Base-by-base conservation (phyloP, 2,113 vertebrate genomes). In the Muntiacus reevesi region DNA sequence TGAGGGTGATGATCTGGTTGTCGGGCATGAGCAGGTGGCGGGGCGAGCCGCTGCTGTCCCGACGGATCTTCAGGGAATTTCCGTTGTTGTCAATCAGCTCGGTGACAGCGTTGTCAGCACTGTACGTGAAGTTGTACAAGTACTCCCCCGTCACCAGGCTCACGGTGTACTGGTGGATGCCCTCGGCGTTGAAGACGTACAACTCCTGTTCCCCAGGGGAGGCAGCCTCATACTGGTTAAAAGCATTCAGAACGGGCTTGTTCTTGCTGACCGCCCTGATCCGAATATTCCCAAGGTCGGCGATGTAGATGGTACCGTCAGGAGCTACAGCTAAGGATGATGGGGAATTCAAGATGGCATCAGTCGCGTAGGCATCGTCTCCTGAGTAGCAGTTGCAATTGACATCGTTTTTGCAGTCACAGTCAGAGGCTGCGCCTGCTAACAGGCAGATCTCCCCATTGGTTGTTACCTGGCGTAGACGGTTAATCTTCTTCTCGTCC, bases 331-430 rank as follows among this genome's bases (percentile, higher is more conserved):
- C 99, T 98, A 99, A 98, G 88, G 99, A 99, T 12, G 99, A 99
- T 1, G 99, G 99, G 23, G 99, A 99, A 98, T 99, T 99, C 98
- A 99, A 98, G 98, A 99, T 99, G 91, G 99, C 99, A 1, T 99
- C 99, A 0, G 99, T 99, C 33, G 99, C 99, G 33, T 99, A 99
- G 97, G 99, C 99, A 2, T 99, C 99, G 27, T 99, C 99, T 8
- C 99, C 99, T 23, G 99, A 98, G 98, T 99, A 99, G 98, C 99
- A 99, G 99, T 99, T 99, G 99, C 99, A 99, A 98, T 99, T 99
- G 98, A 99, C 99, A 33, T 99, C 99, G 79, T 99, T 99, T 98
- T 99, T 99, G 99, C 99, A 99, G 99, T 99, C 99, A 3, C 99
- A 99, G 98, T 99, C 99, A 0, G 99, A 99, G 94, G 99, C 99